Base-by-base conservation (phyloP, 1,140 invertebrate species). In the Drosophila navojoa region DNA sequence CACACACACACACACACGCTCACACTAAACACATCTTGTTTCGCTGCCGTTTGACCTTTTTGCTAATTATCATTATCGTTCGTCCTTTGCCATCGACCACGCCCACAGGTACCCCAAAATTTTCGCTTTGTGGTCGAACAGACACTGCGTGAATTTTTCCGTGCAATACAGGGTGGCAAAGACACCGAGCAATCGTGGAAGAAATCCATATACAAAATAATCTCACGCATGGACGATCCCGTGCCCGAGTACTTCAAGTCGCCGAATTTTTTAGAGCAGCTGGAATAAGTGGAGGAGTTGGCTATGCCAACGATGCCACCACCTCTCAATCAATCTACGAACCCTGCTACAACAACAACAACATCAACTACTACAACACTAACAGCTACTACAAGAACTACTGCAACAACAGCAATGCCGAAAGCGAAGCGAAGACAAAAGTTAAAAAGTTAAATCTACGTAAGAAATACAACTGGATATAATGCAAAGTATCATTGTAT, bases 171-270 rank as follows among this genome's bases (percentile, higher is more conserved):
- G 92, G 95, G 96, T 85, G 97, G 97, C 70, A 98, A 99, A 93
- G 99, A 99, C 93, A 93, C 95, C 25, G 99, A 99, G 93, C 98
- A 99, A 91, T 99, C 98, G 72, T 99, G 99, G 99, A 99, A 99
- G 94, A 99, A 99, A 93, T 96, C 98, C 78, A 99, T 99, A 93
- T 99, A 99, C 95, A 99, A 99, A 94, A 96, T 99, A 80, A 99
- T 99, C 92, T 98, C 98, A 76, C 95, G 99, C 92, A 94, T 99
- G 93, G 99, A 99, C 93, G 98, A 99, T 93, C 96, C 96, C 44
- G 97, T 99, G 75, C 99, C 99, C 66, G 99, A 99, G 92, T 99
- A 99, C 94, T 99, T 99, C 95, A 99, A 99, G 93, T 98, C 97
- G 78, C 97, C 98, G 47, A 98, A 99, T 94, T 99, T 99, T 94